phyloP scores from a whole-genome alignment of 2,113 vertebrate genomes.

The Eulemur rufifrons region DNA sequence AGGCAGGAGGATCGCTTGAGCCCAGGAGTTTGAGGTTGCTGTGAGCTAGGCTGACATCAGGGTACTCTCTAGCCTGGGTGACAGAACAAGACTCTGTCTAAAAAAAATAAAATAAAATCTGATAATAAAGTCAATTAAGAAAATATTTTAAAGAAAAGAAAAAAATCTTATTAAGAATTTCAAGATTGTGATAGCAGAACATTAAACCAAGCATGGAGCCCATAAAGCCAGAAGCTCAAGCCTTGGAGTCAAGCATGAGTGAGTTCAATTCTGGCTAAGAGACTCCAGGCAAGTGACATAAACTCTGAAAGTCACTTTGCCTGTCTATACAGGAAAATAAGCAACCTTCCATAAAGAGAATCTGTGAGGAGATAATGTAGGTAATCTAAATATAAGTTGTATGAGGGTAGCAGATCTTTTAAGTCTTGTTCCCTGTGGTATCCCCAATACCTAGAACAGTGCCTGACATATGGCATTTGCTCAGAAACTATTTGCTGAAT shows the following conservation, averaged over 20 bases:
- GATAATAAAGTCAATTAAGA: too few species aligned
- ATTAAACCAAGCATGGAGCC: neutral
- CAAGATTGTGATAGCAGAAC: neutral
- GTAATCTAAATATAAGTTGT: neutral
- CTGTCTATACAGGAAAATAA: neutral
- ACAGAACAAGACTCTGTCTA: too few species aligned
- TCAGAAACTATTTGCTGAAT: conserved; percentile 2
- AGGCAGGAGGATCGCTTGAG: too few species aligned
- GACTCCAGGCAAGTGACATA: neutral
- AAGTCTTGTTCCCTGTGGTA: neutral
- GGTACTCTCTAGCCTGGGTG: too few species aligned
- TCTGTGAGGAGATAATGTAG: neutral
- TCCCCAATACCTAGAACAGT: neutral
- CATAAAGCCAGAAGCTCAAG: neutral
- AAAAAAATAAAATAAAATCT: too few species aligned
- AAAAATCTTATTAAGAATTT: neutral
- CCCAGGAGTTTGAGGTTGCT: too few species aligned
- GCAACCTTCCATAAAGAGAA: neutral
- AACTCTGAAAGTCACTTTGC: neutral
- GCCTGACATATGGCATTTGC: neutral
- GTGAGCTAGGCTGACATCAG: too few species aligned
- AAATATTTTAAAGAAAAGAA: too few species aligned
- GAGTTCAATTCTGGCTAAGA: neutral
- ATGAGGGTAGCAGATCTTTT: neutral
- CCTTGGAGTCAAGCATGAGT: neutral